phyloP scores from a whole-genome alignment of 1,140 invertebrate species.

The Oreohelix idahoensis region DNA sequence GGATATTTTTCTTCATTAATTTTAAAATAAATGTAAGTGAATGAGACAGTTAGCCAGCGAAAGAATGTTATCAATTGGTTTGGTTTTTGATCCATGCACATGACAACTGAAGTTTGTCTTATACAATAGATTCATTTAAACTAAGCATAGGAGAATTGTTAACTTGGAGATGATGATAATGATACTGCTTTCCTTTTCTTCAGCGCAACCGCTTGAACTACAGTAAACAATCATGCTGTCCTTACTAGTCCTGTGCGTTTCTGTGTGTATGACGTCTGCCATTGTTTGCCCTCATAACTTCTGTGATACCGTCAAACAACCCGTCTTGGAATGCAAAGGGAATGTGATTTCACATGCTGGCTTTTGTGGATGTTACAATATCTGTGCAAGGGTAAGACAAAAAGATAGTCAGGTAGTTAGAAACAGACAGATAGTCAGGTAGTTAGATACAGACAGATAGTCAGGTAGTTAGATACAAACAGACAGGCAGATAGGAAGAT shows the following conservation, averaged over 20 bases:
- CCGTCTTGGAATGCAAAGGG: background rate
- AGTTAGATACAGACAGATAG: background rate
- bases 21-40: too few species aligned
- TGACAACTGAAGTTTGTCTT: too few species aligned
- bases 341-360: background rate
- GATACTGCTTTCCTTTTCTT: too few species aligned
- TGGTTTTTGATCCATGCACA: too few species aligned
- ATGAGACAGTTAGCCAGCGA: too few species aligned
- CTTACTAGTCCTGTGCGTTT: background rate
- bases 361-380: conserved; percentile 17
- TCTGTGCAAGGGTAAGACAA: conserved; percentile 9
- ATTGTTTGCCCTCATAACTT: background rate
- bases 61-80: too few species aligned
- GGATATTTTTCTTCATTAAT: too few species aligned
- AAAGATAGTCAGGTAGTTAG: too few species aligned
- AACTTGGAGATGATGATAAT: too few species aligned
- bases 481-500: background rate
- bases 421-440: background rate
- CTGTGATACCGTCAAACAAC: background rate
- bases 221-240: background rate
- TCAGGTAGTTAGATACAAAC: background rate
- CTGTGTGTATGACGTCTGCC: background rate
- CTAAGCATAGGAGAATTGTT: too few species aligned
- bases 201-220: too few species aligned
- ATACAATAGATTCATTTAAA: too few species aligned